phyloP scores from a whole-genome alignment of 1,140 invertebrate species.

The Melanaphis sacchari region DNA sequence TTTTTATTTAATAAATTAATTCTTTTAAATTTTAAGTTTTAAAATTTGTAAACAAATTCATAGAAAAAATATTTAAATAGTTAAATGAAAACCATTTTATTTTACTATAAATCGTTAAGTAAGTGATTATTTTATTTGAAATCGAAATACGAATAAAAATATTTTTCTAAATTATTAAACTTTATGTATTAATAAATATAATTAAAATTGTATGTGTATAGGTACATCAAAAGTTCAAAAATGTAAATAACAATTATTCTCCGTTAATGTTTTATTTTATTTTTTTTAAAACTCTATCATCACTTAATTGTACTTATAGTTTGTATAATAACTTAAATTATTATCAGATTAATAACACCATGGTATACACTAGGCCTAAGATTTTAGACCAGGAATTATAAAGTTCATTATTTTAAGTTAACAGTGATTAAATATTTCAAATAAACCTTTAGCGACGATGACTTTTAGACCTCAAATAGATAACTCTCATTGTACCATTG shows the following conservation, averaged over 20 bases:
- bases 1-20: no score
- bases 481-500: background rate
- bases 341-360: background rate
- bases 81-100: no score
- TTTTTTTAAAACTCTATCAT: no score
- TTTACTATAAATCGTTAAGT: no score
- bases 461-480: background rate
- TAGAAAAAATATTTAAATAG: no score
- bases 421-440: background rate
- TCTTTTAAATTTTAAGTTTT: no score
- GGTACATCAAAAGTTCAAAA: background rate
- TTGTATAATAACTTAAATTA: background rate
- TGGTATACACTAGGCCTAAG: background rate
- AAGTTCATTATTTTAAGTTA: background rate
- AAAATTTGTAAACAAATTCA: no score
- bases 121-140: no score
- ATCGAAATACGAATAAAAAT: no score
- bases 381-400: background rate
- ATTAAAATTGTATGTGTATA: background rate
- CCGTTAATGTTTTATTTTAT: background rate
- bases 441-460: background rate
- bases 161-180: no score
- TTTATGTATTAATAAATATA: no score
- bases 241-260: background rate
- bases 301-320: no score